Evolutionary conservation across 2,797 vertebrate species (phyloP), one percentile per base, ranked within the genome.

Genomic region (Poecilia picta): DNA sequence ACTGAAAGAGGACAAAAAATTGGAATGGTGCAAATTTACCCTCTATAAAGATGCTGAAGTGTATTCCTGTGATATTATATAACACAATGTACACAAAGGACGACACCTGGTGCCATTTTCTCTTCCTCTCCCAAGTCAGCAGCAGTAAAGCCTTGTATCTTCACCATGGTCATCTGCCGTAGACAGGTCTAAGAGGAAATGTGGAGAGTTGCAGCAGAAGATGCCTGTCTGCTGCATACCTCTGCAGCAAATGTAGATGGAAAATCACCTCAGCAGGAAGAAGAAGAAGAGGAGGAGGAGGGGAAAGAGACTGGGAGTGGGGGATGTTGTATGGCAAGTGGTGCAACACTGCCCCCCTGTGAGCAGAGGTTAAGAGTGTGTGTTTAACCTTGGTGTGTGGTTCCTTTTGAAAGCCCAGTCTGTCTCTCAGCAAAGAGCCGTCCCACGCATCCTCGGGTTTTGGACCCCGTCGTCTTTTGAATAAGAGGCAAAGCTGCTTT

Each of bases 291-390:
- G 39, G 39, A 59, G 25, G 28, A 55, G 64, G 73, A 62, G 31
- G 77, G 49, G 43, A 53, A 53, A 53, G 49, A 53, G 57, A 74
- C 70, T 47, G 76, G 70, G 68, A 77, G 72, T 18, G n/a, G 76
- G 68, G 74, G 51, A 83, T 75, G 51, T 31, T 47, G 53, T 39
- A 72, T 72, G 68, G 77, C 84, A 87, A 86, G 85, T 90, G 86
- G 94, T 92, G 87, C 93, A 96, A 96, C 88, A 96, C 90, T 94
- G 94, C 95, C 95, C 94, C 94, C 95, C 81, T 94, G 95, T 95
- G 94, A 91, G 79, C 8, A 74, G 36, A 78, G 33, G 8, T 79
- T 74, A 12, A 8, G 39, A 31, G 28, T 18, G 39, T 18, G 25
- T 49, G 20, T 33, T 39, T 20, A 11, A 53, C 36, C 74, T 71